Evolutionary conservation across 2,888 invertebrate species (phyloP).

Genomic region (Smittia aterrima): DNA sequence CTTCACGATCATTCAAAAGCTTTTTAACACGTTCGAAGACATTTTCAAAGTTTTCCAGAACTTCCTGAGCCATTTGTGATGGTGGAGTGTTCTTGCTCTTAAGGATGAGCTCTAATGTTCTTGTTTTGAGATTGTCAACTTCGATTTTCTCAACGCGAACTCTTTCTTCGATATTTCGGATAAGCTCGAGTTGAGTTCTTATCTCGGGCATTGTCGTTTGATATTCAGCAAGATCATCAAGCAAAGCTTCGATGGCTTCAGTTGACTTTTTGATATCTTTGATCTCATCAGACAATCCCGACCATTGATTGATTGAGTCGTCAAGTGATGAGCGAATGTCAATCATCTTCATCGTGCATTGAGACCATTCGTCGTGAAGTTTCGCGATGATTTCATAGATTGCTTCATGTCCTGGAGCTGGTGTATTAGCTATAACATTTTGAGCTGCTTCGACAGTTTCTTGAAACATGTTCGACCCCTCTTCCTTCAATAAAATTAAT

Average conservation of each 20-base stretch:
- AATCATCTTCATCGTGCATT: slow-evolving; percentile 80
- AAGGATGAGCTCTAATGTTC: slow-evolving; percentile 80
- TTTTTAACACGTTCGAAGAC: slow-evolving; percentile 75
- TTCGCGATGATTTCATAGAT: slow-evolving; percentile 80
- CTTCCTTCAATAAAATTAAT: slow-evolving; percentile 85
- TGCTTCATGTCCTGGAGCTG: slow-evolving; percentile 79
- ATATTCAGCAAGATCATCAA: slow-evolving; percentile 70
- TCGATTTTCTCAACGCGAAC: slow-evolving; percentile 86
- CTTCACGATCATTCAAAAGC: slow-evolving; percentile 73
- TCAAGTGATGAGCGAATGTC: slow-evolving; percentile 86
- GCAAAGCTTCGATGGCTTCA: slow-evolving; percentile 70
- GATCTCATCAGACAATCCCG: slow-evolving; percentile 84
- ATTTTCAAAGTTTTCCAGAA: slow-evolving; percentile 78
- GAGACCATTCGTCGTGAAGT: slow-evolving; percentile 89
- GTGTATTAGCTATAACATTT: slow-evolving; percentile 85
- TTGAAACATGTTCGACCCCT: slow-evolving; percentile 86
- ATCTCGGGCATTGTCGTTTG: slow-evolving; percentile 84
- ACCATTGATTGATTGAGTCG: slow-evolving; percentile 88
- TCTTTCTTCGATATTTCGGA: slow-evolving; percentile 83
- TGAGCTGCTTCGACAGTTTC: slow-evolving; percentile 88
- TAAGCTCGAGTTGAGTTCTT: slow-evolving; percentile 77
- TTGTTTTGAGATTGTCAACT: slow-evolving; percentile 79
- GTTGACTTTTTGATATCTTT: slow-evolving; percentile 80
- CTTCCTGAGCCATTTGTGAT: slow-evolving; percentile 80
- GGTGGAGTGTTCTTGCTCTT: slow-evolving; percentile 82